phyloP scores from a whole-genome alignment of 1,140 invertebrate species.

The Drosophila bipectinata region DNA sequence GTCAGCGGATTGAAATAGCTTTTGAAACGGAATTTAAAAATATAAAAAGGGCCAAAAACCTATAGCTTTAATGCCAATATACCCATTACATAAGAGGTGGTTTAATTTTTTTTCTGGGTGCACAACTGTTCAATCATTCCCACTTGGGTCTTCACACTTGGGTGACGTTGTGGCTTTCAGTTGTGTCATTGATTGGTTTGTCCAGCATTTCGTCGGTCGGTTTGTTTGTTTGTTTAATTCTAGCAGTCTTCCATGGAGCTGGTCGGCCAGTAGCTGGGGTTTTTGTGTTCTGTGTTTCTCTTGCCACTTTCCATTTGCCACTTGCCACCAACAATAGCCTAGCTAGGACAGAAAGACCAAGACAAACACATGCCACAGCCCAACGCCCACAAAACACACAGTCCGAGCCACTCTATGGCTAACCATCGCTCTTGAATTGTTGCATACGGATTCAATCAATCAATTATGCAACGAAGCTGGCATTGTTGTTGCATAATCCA shows the following conservation, averaged over 20 bases:
- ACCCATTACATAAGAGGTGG: background rate
- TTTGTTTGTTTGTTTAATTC: conserved; percentile 74
- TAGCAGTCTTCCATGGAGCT: conserved; percentile 48
- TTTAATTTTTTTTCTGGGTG: conserved; percentile 6
- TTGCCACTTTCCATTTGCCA: conserved; percentile 39
- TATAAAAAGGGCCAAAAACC: background rate
- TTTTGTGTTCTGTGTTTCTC: conserved; percentile 38
- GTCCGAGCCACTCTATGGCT: conserved; percentile 14
- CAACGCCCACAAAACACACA: conserved; percentile 9
- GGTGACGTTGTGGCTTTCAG: conserved; percentile 73
- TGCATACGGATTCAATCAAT: conserved; percentile 70
- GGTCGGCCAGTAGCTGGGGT: conserved; percentile 45
- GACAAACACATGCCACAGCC: background rate
- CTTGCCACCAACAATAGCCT: conserved; percentile 19
- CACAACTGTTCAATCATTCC: conserved; percentile 40
- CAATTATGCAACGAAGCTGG: conserved; percentile 65
- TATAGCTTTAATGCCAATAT: too few relatives aligned
- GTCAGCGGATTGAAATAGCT: background rate
- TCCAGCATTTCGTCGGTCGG: conserved; percentile 58
- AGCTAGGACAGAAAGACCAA: conserved; percentile 5
- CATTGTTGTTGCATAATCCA: conserved; percentile 57
- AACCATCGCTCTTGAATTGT: conserved; percentile 57
- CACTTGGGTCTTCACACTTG: conserved; percentile 61
- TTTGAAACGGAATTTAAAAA: background rate
- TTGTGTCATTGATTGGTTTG: conserved; percentile 80